Conservation (phyloP, 2,113 vertebrate species). For the Menura novaehollandiae region DNA sequence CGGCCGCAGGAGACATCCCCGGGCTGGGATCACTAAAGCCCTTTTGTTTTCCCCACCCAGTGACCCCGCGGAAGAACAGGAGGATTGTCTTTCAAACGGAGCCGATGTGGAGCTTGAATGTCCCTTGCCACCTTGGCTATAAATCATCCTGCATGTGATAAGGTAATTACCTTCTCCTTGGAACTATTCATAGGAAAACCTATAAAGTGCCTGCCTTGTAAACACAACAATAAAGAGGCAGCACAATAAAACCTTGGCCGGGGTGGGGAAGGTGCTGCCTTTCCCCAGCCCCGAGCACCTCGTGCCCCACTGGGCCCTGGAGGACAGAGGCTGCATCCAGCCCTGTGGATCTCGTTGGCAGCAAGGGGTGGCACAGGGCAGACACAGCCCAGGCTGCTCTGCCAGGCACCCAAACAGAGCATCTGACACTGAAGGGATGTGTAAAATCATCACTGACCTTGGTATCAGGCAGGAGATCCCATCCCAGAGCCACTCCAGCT, state of each 20-base stretch:
- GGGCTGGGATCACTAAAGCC: background rate
- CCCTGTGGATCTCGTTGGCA: accelerated
- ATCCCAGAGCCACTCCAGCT: background rate
- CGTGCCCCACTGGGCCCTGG: background rate
- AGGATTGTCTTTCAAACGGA: slow-evolving; percentile 43
- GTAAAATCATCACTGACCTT: background rate
- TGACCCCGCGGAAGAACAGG: background rate
- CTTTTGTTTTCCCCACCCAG: slow-evolving; percentile 1
- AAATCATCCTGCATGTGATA: slow-evolving; percentile 77
- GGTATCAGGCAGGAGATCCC: accelerated
- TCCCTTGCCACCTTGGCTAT: slow-evolving; percentile 71
- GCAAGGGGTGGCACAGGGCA: accelerated
- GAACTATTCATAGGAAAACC: slow-evolving; percentile 72
- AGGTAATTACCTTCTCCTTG: slow-evolving; percentile 85
- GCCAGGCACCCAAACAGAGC: background rate
- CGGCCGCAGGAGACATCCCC: background rate
- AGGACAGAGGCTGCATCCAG: accelerated
- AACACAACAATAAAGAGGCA: slow-evolving; percentile 27
- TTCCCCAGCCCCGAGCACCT: background rate
- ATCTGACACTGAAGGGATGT: accelerated
- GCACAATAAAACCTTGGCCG: slow-evolving; percentile 6
- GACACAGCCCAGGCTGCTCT: accelerated
- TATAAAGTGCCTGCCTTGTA: slow-evolving; percentile 68
- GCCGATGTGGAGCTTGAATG: background rate
- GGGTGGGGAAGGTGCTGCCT: background rate